Evolutionary conservation across 2,888 invertebrate species (phyloP).

Genomic region (Bembecia ichneumoniformis): DNA sequence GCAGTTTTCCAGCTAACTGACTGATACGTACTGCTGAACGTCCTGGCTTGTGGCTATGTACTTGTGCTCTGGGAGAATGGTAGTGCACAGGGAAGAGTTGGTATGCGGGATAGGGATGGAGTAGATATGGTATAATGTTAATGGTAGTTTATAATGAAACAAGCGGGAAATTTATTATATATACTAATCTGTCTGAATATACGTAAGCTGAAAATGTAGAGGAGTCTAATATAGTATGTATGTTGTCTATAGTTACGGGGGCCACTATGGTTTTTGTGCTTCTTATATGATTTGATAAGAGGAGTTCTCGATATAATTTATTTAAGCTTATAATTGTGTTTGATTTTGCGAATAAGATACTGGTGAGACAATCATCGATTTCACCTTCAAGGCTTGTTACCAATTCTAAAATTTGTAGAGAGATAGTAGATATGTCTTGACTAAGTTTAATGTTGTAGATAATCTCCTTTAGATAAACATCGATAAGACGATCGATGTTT

Average conservation of each 20-base stretch:
- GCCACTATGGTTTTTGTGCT: slow-evolving; percentile 13
- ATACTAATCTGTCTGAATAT: slow-evolving; percentile 16
- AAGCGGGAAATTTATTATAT: slow-evolving; percentile 14
- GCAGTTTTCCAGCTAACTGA: slow-evolving; percentile 14
- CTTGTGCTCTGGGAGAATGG: slow-evolving; percentile 21
- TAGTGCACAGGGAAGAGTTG: slow-evolving; percentile 16
- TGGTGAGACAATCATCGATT: slow-evolving; percentile 14
- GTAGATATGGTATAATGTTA: slow-evolving; percentile 18
- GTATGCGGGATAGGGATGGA: slow-evolving; percentile 20
- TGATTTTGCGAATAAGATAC: slow-evolving; percentile 19
- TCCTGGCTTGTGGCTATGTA: slow-evolving; percentile 17
- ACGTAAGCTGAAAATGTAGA: slow-evolving; percentile 15
- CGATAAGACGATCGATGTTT: too few species aligned
- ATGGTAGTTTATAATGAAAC: slow-evolving; percentile 1
- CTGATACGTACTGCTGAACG: slow-evolving; percentile 15
- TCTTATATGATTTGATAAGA: slow-evolving; percentile 12
- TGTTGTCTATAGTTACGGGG: slow-evolving; percentile 15
- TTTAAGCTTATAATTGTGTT: slow-evolving; percentile 13
- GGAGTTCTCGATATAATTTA: slow-evolving; percentile 13
- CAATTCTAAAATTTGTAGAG: background rate
- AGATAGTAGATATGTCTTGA: background rate
- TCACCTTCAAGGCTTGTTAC: slow-evolving; percentile 12
- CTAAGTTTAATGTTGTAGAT: background rate
- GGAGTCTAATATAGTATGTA: slow-evolving; percentile 18
- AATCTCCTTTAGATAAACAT: background rate